Evolutionary conservation across 30 jellyfish, hydroid and myxozoan genomes (phyloP).

Genomic region (Euphysa ruthae): DNA sequence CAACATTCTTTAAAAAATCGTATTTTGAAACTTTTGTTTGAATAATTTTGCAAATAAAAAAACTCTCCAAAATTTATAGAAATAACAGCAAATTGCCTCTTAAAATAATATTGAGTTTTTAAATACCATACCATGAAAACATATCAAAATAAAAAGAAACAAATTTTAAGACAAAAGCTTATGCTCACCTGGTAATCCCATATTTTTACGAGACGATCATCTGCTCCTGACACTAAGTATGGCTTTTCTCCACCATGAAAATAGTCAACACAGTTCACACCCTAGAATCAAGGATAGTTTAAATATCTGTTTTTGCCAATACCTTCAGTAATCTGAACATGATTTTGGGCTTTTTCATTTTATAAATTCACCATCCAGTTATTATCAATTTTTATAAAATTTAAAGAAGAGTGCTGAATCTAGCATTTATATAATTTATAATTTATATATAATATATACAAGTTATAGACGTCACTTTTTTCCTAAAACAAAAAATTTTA

Average conservation of each 20-base stretch:
- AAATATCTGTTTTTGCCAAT: background rate
- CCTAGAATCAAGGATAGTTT: conserved; percentile 35
- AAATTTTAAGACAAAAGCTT: background rate
- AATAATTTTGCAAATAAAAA: background rate
- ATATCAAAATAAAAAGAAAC: no score
- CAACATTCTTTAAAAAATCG: background rate
- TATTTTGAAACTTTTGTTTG: background rate
- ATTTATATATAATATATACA: no score
- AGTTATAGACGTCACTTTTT: no score
- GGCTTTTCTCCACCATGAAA: conserved; percentile 98
- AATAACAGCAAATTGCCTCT: background rate
- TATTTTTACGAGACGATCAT: conserved; percentile 85
- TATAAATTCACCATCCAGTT: no score
- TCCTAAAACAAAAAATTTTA: no score
- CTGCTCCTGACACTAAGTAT: conserved; percentile 94
- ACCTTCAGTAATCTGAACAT: no score
- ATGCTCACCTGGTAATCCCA: conserved; percentile 98
- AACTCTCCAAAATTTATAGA: background rate
- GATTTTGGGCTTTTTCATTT: no score
- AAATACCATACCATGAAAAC: no score
- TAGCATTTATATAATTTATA: no score
- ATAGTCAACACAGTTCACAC: conserved; percentile 91
- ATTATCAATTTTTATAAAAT: no score
- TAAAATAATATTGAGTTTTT: background rate
- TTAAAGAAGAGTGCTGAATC: no score